phyloP scores from a whole-genome alignment of 1,140 invertebrate species.

The Bombus difficillimus region DNA sequence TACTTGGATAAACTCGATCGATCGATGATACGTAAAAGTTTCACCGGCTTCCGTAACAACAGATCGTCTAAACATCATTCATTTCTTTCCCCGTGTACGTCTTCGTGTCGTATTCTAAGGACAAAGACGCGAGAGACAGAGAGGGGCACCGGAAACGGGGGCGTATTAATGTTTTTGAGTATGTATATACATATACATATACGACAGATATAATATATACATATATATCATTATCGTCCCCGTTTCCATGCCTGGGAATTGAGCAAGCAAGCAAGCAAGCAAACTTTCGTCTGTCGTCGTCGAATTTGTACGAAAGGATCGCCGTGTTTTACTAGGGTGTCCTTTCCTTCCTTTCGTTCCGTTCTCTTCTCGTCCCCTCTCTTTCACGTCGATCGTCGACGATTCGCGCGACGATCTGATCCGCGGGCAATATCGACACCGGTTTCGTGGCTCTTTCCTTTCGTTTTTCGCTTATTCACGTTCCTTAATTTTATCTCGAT shows the following conservation, averaged over 20 bases:
- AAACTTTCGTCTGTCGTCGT: conserved; percentile 67
- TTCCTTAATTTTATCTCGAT: background rate
- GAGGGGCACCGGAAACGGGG: conserved; percentile 64
- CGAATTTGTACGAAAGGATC: conserved; percentile 64
- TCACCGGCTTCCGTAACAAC: conserved; percentile 53
- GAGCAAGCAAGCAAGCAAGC: conserved; percentile 59
- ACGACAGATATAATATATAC: background rate
- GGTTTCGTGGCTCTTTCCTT: background rate
- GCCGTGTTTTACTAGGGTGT: conserved; percentile 53
- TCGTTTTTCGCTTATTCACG: background rate
- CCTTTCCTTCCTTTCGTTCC: conserved; percentile 25
- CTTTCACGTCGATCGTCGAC: background rate
- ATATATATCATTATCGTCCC: conserved; percentile 36
- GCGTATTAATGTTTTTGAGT: conserved; percentile 16
- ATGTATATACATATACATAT: background rate
- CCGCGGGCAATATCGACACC: background rate
- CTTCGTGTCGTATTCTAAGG: conserved; percentile 72
- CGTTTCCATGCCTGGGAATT: conserved; percentile 66
- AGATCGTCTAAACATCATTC: conserved; percentile 65
- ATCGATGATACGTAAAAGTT: conserved; percentile 11
- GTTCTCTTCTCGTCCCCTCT: background rate
- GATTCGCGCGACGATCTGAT: background rate
- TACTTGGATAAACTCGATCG: background rate
- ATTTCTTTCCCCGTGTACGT: conserved; percentile 71
- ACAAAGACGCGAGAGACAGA: conserved; percentile 72